These are phyloP conservation scores for Gobiocypris rarus DNA, from an alignment of 2,113 vertebrate species.

Conservation along the genomic window DNA sequence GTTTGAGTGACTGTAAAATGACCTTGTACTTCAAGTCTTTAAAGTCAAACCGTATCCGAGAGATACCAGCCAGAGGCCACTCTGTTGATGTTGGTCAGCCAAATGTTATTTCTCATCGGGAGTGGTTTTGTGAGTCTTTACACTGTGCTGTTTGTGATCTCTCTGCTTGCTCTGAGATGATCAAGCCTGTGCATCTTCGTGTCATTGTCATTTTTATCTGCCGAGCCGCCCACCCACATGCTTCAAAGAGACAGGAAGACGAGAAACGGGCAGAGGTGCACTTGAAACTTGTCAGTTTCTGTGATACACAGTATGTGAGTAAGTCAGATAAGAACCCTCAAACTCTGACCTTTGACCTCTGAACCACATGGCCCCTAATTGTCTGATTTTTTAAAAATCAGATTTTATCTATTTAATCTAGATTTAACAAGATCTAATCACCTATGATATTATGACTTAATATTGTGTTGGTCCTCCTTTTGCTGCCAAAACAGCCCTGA, in stretches of 20 bases:
- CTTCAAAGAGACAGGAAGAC: slow-evolving; percentile 16
- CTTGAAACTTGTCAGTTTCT: not conserved
- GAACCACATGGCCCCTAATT: not conserved
- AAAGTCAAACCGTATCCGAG: not conserved
- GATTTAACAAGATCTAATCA: not conserved
- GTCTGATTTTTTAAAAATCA: not conserved
- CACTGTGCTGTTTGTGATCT: not conserved
- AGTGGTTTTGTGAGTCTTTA: not conserved
- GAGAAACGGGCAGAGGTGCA: not conserved
- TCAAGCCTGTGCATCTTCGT: not conserved
- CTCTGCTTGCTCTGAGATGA: not conserved
- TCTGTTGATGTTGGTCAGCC: not conserved
- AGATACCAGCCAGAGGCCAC: not conserved
- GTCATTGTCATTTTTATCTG: slow-evolving; percentile 27
- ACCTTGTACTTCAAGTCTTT: not conserved
- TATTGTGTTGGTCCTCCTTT: too few species aligned
- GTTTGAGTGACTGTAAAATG: not conserved
- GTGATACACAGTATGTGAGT: not conserved
- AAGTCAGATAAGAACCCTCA: slow-evolving; percentile 36
- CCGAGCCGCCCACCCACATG: not conserved
- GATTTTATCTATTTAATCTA: not conserved
- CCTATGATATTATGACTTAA: too few species aligned
- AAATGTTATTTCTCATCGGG: not conserved
- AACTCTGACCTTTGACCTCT: slow-evolving; percentile 58
- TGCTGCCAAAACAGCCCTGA: too few species aligned